These are phyloP conservation scores for Bugulina stolonifera DNA, from an alignment of 2,888 invertebrate genomes.

Conservation along the genomic window DNA sequence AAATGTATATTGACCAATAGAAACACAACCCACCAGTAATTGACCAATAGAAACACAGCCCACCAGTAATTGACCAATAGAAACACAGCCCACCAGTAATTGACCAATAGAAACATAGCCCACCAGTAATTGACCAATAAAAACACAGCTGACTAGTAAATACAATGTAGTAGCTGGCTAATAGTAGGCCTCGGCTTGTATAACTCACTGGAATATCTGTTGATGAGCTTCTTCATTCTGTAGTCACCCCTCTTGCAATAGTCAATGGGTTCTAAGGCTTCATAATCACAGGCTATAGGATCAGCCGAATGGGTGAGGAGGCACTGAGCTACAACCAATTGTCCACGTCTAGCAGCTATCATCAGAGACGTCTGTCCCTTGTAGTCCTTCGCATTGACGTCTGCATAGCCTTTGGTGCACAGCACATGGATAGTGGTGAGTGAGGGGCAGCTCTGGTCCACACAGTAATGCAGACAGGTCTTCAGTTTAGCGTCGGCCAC, in stretches of 20 bases:
- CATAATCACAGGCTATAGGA: conserved; percentile 33
- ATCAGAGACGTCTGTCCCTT: conserved; percentile 31
- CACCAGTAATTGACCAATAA: no score
- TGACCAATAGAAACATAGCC: no score
- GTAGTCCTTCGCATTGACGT: conserved; percentile 25
- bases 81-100: no score
- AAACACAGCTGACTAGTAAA: no score
- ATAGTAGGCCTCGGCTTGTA: background rate
- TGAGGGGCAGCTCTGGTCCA: conserved; percentile 23
- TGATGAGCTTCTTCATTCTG: conserved; percentile 33
- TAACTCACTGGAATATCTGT: conserved; percentile 31
- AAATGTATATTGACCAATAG: background rate
- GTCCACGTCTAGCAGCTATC: conserved; percentile 26
- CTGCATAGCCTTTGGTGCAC: conserved; percentile 20
- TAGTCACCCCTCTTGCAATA: conserved; percentile 32
- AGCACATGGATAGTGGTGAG: conserved; percentile 27
- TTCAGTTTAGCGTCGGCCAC: conserved; percentile 3
- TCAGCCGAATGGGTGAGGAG: conserved; percentile 34
- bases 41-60: no score
- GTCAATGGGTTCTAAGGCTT: conserved; percentile 34
- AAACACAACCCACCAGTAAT: no score
- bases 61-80: no score
- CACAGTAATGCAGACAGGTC: conserved; percentile 27
- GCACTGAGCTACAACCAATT: conserved; percentile 30
- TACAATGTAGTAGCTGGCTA: no score